Percentiles rank a stretch among this genome's conserved stretches.
Conservation (phyloP, 2,888 invertebrate genomes). For the Eupithecia vulgata region DNA sequence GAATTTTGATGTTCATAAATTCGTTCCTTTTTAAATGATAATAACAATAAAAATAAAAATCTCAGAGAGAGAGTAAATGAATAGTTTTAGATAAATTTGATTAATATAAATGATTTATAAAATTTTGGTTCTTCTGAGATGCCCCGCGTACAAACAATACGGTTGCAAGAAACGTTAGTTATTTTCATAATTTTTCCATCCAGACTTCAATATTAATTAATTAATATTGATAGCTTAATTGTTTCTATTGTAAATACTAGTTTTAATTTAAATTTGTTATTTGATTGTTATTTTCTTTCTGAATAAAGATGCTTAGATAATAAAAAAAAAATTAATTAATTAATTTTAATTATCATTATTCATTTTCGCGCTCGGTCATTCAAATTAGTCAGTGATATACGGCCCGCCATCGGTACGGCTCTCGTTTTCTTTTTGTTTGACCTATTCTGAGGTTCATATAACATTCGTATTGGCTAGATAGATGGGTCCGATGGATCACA, state of each 20-base stretch:
- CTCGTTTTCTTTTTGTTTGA: not conserved
- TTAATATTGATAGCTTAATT: too few species aligned
- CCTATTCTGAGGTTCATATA: not conserved
- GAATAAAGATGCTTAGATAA: too few species aligned
- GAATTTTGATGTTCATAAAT: conserved; percentile 15
- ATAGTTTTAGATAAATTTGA: not conserved
- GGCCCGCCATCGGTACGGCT: not conserved
- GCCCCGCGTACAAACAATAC: not conserved
- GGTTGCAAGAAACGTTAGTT: not conserved
- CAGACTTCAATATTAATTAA: not conserved
- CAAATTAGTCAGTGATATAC: not conserved
- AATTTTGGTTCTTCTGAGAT: not conserved
- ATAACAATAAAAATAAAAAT: not conserved
- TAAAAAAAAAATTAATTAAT: too few species aligned
- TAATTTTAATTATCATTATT: not conserved
- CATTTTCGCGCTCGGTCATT: not conserved
- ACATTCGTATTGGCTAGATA: not conserved
- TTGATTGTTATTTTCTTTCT: too few species aligned
- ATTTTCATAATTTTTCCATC: not conserved
- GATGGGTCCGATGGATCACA: not conserved
- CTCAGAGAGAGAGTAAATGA: not conserved
- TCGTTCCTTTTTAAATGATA: conserved; percentile 12
- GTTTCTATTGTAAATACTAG: too few species aligned
- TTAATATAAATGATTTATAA: not conserved
- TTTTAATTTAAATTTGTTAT: too few species aligned